Evolutionary conservation across 2,113 vertebrate species (phyloP).

Genomic region (Romanogobio albipinnatus): DNA sequence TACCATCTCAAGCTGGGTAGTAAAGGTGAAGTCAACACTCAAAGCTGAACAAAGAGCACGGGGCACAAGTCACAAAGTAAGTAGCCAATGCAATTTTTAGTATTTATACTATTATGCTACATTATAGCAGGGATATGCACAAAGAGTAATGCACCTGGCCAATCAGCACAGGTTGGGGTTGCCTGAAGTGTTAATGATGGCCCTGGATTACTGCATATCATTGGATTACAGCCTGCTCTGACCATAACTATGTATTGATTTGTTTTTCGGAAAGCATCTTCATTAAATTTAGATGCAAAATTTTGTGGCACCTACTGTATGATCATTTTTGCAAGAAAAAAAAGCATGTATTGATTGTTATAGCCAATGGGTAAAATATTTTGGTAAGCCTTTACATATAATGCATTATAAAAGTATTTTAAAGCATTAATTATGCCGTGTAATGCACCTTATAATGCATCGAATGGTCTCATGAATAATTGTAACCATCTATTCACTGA

Average conservation of each 20-base stretch:
- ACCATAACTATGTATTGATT: background rate
- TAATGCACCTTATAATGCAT: no score
- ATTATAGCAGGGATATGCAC: background rate
- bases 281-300: background rate
- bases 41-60: constrained; percentile 55
- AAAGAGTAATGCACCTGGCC: constrained; percentile 4
- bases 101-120: background rate
- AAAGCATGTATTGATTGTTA: background rate
- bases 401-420: no score
- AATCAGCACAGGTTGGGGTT: background rate
- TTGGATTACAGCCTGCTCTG: background rate
- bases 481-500: no score
- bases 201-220: background rate
- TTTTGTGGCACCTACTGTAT: no score
- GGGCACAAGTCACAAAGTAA: constrained; percentile 54
- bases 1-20: constrained; percentile 58
- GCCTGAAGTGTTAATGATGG: background rate
- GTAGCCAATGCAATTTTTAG: constrained; percentile 2
- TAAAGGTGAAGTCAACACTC: constrained; percentile 56
- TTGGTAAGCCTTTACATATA: no score
- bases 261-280: background rate
- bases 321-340: background rate
- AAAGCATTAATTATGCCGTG: no score
- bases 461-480: no score
- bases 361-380: background rate